phyloP scores from a whole-genome alignment of 1,140 invertebrate genomes.

The Mamestra configurata region DNA sequence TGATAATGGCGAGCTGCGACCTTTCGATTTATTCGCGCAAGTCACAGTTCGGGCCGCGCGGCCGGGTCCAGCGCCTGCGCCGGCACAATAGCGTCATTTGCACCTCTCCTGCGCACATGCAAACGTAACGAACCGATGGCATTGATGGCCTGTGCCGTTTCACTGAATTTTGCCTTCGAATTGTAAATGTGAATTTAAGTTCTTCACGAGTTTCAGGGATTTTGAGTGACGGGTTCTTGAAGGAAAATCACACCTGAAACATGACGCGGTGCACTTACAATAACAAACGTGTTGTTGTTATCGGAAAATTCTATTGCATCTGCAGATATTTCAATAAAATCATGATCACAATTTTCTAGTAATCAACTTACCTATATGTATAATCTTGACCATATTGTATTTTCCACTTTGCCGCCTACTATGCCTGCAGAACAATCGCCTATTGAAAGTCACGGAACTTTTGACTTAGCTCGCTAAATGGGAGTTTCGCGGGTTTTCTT shows the following conservation, averaged over 20 bases:
- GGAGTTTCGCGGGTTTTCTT: slow-evolving; percentile 50
- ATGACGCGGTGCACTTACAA: too few species aligned
- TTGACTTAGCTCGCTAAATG: slow-evolving; percentile 38
- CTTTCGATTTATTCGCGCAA: slow-evolving; percentile 46
- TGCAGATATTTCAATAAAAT: too few species aligned
- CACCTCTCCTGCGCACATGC: slow-evolving; percentile 41
- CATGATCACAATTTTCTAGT: too few species aligned
- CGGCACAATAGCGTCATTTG: slow-evolving; percentile 60
- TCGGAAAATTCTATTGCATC: too few species aligned
- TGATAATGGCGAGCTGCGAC: slow-evolving; percentile 53
- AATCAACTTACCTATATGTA: slow-evolving; percentile 16
- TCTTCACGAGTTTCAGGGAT: not conserved
- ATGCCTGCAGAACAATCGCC: slow-evolving; percentile 44
- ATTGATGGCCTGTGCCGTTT: slow-evolving; percentile 25
- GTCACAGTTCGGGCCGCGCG: slow-evolving; percentile 35
- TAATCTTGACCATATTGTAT: slow-evolving; percentile 2
- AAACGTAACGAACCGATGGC: slow-evolving; percentile 42
- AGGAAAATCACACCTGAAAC: not conserved
- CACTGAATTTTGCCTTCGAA: slow-evolving; percentile 57
- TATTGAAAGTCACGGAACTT: slow-evolving; percentile 42
- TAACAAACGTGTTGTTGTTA: too few species aligned
- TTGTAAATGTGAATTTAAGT: slow-evolving; percentile 1
- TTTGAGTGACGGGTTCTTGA: not conserved
- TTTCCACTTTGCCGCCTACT: slow-evolving; percentile 24
- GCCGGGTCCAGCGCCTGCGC: slow-evolving; percentile 38